phyloP scores from a whole-genome alignment of 2,113 vertebrate genomes.

The Lethenteron camtschaticum region DNA sequence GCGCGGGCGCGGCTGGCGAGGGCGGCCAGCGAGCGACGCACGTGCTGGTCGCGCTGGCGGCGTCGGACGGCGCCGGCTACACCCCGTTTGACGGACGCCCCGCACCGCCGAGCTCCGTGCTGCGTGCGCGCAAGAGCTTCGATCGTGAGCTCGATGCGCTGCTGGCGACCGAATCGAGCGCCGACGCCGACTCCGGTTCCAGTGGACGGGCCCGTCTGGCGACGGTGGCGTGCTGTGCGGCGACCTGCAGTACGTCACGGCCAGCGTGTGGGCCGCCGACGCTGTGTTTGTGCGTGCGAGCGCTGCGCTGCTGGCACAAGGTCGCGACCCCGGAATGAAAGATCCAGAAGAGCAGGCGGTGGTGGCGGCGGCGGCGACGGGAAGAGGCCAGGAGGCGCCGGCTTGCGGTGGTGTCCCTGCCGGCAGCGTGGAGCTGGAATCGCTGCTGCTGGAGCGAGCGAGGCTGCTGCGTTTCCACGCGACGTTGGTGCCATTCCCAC shows the following conservation, averaged over 20 bases:
- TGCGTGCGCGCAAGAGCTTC: constrained; percentile 59
- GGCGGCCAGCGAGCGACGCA: constrained; percentile 26
- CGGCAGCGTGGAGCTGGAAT: constrained; percentile 25
- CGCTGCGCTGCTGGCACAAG: too few species aligned
- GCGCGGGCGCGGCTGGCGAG: constrained; percentile 14
- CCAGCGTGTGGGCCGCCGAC: constrained; percentile 41
- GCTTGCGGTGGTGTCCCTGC: too few species aligned
- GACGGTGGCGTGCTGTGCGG: constrained; percentile 39
- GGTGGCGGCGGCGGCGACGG: neutral
- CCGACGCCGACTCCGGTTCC: neutral
- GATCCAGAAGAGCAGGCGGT: constrained; percentile 13
- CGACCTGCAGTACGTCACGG: constrained; percentile 81
- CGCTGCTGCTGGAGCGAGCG: constrained; percentile 34
- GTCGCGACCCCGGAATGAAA: too few species aligned
- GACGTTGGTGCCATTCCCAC: constrained; percentile 30
- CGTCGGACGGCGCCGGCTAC: constrained; percentile 24
- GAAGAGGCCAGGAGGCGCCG: neutral
- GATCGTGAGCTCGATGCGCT: constrained; percentile 28
- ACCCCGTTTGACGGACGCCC: constrained; percentile 23
- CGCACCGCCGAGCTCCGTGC: constrained; percentile 24
- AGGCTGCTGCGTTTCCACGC: constrained; percentile 42
- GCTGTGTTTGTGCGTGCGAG: constrained; percentile 28
- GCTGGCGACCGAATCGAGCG: constrained; percentile 12
- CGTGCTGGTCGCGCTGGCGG: constrained; percentile 32
- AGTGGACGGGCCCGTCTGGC: constrained; percentile 14